Evolutionary conservation across 2,113 vertebrate species (phyloP).

Genomic region (Corythornis madagascariensis): DNA sequence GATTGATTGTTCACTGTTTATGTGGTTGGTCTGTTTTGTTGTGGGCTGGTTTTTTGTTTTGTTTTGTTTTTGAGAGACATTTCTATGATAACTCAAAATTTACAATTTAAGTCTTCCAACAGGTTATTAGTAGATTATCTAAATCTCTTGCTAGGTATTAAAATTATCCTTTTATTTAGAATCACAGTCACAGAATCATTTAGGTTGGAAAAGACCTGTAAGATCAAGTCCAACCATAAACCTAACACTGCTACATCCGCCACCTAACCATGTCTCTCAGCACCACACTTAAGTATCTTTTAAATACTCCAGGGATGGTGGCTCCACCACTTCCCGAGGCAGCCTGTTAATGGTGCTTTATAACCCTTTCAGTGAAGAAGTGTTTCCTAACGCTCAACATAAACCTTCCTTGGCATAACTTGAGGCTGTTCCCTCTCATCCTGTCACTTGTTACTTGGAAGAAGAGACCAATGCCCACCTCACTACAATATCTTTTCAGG

Average conservation of each 20-base stretch:
- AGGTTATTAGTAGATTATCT: not conserved
- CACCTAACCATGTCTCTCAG: not conserved
- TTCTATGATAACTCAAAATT: not conserved
- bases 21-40: too few species aligned
- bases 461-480: accelerated
- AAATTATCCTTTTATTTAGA: not conserved
- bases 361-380: not conserved
- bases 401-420: not conserved
- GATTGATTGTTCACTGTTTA: not conserved
- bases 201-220: not conserved
- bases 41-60: not conserved
- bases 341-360: not conserved
- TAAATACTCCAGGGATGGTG: not conserved
- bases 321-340: not conserved
- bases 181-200: not conserved
- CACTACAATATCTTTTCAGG: not conserved
- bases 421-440: not conserved
- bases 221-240: not conserved
- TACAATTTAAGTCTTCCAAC: not conserved
- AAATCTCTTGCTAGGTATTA: not conserved
- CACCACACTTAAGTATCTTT: accelerated
- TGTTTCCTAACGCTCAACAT: not conserved
- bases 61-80: not conserved
- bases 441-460: not conserved
- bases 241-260: not conserved